Evolutionary conservation across 2,797 vertebrate genomes (phyloP).

Genomic region (Xenops minutus): DNA sequence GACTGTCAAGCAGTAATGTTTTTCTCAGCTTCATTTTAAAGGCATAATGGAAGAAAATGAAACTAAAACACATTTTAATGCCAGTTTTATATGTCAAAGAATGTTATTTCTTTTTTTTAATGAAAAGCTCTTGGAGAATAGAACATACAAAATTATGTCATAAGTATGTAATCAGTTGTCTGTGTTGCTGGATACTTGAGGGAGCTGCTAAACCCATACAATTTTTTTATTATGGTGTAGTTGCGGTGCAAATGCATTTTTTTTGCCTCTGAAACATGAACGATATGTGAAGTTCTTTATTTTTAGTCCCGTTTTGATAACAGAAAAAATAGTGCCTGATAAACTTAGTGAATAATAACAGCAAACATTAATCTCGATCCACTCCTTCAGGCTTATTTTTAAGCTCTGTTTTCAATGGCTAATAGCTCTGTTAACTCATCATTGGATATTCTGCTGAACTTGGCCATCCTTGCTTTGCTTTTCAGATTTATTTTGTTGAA

Average conservation of each 20-base stretch:
- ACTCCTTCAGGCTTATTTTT: slow-evolving; percentile 10
- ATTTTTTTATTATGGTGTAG: neutral
- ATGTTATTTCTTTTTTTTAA: neutral
- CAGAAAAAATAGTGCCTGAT: neutral
- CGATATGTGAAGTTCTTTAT: slow-evolving; percentile 45
- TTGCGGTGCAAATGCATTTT: neutral
- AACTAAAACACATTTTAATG: slow-evolving; percentile 58
- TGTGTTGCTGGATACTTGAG: neutral
- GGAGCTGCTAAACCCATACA: neutral
- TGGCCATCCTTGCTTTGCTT: neutral
- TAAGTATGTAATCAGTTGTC: neutral
- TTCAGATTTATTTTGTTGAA: neutral
- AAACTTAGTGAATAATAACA: neutral
- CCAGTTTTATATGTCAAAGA: slow-evolving; percentile 30
- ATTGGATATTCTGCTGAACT: neutral
- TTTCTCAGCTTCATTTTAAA: slow-evolving; percentile 66
- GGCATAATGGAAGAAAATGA: slow-evolving; percentile 59
- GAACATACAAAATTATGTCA: neutral
- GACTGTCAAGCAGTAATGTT: slow-evolving; percentile 64
- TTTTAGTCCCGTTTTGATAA: slow-evolving; percentile 48
- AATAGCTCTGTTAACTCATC: neutral
- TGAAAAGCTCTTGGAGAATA: neutral
- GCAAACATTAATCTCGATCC: neutral
- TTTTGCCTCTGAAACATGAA: neutral
- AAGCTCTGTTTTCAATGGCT: neutral